Percentiles rank a stretch among this genome's conserved stretches.
phyloP scores from a whole-genome alignment of 2,113 vertebrate species.

The Ictidomys tridecemlineatus region DNA sequence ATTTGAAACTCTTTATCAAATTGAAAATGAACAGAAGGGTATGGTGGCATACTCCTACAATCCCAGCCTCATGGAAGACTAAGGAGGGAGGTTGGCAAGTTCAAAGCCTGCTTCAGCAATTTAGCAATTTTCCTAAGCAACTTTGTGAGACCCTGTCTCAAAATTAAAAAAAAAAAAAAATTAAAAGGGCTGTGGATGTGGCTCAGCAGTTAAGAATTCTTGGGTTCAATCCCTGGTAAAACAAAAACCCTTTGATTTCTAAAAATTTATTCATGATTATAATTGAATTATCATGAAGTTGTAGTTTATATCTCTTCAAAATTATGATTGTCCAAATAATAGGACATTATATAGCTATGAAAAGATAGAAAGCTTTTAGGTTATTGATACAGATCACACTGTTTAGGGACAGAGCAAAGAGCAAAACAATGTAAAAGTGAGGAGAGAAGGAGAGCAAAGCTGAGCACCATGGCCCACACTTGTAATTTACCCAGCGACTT shows the following conservation, averaged over 20 bases:
- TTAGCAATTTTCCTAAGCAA: too few species aligned
- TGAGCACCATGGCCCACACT: too few species aligned
- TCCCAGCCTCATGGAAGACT: too few species aligned
- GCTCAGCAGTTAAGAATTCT: too few species aligned
- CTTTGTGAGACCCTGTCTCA: too few species aligned
- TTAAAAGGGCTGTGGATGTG: too few species aligned
- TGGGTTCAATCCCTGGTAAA: too few species aligned
- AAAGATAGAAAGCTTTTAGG: background rate
- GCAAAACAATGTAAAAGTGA: background rate
- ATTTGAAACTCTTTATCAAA: background rate
- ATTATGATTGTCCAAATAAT: constrained; percentile 6
- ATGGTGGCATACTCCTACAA: too few species aligned
- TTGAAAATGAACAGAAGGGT: background rate
- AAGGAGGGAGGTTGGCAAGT: too few species aligned
- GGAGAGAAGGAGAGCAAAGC: background rate
- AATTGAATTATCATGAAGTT: background rate
- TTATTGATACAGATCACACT: background rate
- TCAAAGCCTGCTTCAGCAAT: too few species aligned
- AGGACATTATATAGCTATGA: background rate
- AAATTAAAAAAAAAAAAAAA: too few species aligned
- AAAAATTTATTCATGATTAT: constrained; percentile 36
- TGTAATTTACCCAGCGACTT: too few species aligned
- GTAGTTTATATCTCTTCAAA: constrained; percentile 2
- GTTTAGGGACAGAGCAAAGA: background rate
- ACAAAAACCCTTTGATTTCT: background rate